Evolutionary conservation across 2,113 vertebrate species (phyloP), one percentile per base, ranked within the genome.

Genomic region (Ardeotis arabs): DNA sequence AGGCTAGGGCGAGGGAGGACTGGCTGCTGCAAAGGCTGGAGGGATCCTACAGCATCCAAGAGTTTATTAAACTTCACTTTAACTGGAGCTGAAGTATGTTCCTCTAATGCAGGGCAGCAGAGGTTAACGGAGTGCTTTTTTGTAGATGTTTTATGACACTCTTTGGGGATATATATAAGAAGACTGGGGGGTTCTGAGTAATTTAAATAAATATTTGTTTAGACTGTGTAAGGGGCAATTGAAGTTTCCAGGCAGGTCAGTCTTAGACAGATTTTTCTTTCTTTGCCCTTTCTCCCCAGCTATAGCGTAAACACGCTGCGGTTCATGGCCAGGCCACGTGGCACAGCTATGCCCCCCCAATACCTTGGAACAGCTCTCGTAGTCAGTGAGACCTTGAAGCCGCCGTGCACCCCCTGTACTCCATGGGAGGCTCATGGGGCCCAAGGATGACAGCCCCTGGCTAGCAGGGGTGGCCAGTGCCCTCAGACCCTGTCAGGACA

Each of bases 151-250:
- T 97, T 96, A 96, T 83, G 85, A 74, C 39, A 9, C 82, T 95
- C 95, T 96, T 95, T 72, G 67, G 95, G 95, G 82, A 92, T 80
- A 73, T 33, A 35, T 86, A 68, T 60, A 92, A 84, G 82, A 94
- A 44, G 72, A 60, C 37, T 20, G 60, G 69, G 55, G n/a, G 4
- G 5, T 91, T 94, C 44, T 55, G 68, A 91, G 82, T 82, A 86
- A 96, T 82, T 96, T 39, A 62, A 75, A 87, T 78, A 90, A 96
- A 79, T 92, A 96, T 94, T 96, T 96, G 86, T 90, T 97, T 95
- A 93, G 91, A 88, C 88, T 84, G 45, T 74, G 47, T 87, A 56
- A 95, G 89, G 64, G 86, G 91, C 68, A 94, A 17, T 11, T 28
- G 72, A 44, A 93, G 68, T 89, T 90, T 87, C 59, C 81, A 88